Percentiles rank a stretch among this genome's conserved stretches.
Evolutionary conservation across 2,113 vertebrate species (phyloP).

Genomic region (Sciurus niger): DNA sequence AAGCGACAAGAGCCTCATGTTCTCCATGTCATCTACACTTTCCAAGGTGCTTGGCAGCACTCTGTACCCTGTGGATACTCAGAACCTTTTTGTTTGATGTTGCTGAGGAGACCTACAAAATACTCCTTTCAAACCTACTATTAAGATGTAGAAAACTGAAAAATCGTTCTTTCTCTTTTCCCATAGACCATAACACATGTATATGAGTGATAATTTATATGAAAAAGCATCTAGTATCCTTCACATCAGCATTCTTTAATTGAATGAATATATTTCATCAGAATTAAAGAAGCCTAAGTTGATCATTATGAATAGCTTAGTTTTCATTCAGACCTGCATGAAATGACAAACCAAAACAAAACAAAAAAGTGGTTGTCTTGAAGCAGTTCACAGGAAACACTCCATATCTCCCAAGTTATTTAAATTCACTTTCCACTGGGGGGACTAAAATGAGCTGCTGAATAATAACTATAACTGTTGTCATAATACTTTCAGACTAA

Average conservation of each 20-base stretch:
- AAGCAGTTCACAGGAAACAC: not conserved
- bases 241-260: not conserved
- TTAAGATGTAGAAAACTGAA: slow-evolving; percentile 73
- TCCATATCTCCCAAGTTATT: not conserved
- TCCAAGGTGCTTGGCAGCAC: too few relatives aligned
- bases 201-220: not conserved
- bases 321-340: slow-evolving; percentile 37
- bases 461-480: not conserved
- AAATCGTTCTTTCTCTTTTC: slow-evolving; percentile 16
- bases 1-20: too few relatives aligned
- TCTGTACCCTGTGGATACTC: not conserved
- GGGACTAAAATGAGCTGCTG: not conserved
- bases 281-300: not conserved
- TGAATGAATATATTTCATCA: not conserved
- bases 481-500: not conserved
- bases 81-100: slow-evolving; percentile 47
- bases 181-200: not conserved
- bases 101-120: not conserved
- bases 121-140: slow-evolving; percentile 41
- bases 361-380: not conserved
- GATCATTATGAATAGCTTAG: not conserved
- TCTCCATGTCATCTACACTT: too few relatives aligned
- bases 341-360: not conserved
- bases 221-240: not conserved
- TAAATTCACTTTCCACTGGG: not conserved